Conservation (phyloP, 2,113 vertebrate species). For the Psammodynastes pulverulentus region DNA sequence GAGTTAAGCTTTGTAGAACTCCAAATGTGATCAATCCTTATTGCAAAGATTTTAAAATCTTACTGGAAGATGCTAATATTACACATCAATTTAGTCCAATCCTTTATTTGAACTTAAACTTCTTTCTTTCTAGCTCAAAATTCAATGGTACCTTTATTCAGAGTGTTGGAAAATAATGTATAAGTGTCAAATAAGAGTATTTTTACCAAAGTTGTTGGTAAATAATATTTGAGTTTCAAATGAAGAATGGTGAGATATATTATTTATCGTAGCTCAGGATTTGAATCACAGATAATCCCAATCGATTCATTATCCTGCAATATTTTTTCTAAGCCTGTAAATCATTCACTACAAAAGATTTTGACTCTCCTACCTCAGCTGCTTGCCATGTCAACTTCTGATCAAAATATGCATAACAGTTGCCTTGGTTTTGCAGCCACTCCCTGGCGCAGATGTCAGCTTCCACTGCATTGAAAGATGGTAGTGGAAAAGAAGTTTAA, state of each 20-base stretch:
- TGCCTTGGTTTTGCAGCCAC: conserved; percentile 13
- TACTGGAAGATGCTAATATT: too few species aligned
- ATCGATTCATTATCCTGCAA: not conserved
- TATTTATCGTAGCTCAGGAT: not conserved
- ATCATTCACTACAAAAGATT: not conserved
- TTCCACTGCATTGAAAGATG: not conserved
- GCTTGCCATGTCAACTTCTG: not conserved
- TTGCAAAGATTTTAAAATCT: too few species aligned
- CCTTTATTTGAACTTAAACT: too few species aligned
- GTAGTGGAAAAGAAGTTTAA: not conserved
- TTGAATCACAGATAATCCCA: not conserved
- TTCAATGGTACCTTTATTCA: too few species aligned
- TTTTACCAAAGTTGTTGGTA: not conserved
- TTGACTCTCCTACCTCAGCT: not conserved
- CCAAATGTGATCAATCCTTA: not conserved
- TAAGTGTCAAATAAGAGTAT: too few species aligned
- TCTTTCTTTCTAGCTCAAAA: too few species aligned
- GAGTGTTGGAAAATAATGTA: too few species aligned
- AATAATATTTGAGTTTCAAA: not conserved
- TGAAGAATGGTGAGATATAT: too few species aligned
- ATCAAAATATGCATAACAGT: conserved; percentile 16
- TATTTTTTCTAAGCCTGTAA: not conserved
- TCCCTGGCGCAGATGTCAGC: not conserved
- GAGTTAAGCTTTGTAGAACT: not conserved
- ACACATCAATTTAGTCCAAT: too few species aligned